phyloP scores from a whole-genome alignment of 2,113 vertebrate species.

The Tamias sibiricus region DNA sequence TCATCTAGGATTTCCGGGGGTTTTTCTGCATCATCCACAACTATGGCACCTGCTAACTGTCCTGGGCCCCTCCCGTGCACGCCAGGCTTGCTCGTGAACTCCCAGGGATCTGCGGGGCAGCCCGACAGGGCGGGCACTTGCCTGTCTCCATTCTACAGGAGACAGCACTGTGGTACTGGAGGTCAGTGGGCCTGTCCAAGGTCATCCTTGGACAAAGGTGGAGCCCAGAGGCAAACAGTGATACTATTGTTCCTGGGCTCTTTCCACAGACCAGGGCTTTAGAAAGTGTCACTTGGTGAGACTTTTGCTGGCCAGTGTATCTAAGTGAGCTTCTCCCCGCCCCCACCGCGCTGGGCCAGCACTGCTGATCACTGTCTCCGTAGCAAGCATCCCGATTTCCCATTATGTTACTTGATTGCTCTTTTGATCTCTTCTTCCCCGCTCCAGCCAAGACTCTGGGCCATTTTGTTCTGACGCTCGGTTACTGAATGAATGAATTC shows the following conservation, averaged over 20 bases:
- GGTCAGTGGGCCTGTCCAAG: neutral
- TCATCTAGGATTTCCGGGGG: neutral
- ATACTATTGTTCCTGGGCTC: neutral
- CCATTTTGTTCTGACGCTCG: neutral
- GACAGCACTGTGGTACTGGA: neutral
- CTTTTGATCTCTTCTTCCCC: neutral
- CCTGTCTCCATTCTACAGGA: neutral
- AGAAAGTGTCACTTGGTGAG: neutral
- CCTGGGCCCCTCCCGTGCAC: neutral
- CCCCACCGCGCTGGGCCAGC: neutral
- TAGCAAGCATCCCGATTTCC: neutral
- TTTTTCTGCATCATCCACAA: neutral
- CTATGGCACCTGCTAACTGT: neutral
- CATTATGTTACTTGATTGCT: neutral
- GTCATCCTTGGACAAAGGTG: neutral
- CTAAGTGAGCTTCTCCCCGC: neutral
- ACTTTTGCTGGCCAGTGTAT: neutral
- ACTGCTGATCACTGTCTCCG: neutral
- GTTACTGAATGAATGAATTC: neutral
- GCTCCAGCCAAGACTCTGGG: neutral
- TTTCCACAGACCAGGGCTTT: neutral
- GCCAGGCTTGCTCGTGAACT: neutral
- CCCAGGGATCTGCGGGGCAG: neutral
- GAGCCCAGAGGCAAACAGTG: neutral
- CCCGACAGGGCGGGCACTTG: accelerated